Conservation (phyloP, 2,797 vertebrate species). For the Sardinella longiceps region DNA sequence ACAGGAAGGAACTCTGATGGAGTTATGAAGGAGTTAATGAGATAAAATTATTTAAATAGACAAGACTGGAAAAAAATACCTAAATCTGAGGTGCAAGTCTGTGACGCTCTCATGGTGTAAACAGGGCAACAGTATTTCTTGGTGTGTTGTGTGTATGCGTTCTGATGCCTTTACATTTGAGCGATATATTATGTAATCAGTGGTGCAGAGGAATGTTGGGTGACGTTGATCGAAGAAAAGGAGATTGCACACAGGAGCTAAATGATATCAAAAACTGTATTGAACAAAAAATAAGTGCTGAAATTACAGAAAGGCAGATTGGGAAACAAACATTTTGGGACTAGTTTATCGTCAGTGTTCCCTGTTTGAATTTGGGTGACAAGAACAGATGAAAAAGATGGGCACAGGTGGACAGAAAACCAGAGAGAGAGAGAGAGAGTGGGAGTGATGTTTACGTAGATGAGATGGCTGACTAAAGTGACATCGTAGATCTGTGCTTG, state of each 20-base stretch:
- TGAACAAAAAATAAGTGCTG: too few relatives aligned
- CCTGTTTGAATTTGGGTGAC: not conserved
- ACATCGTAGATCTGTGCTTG: conserved; percentile 26
- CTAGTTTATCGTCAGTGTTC: too few relatives aligned
- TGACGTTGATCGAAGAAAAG: too few relatives aligned
- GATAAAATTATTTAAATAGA: not conserved
- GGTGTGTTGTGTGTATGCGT: not conserved
- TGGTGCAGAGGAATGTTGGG: not conserved
- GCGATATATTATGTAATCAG: not conserved
- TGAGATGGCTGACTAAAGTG: conserved; percentile 26
- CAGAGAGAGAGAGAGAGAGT: conserved; percentile 15
- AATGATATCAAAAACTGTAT: too few relatives aligned
- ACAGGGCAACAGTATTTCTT: not conserved
- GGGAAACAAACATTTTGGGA: too few relatives aligned
- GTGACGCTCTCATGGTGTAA: not conserved
- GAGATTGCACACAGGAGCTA: too few relatives aligned
- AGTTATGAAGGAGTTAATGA: not conserved
- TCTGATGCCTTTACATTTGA: not conserved
- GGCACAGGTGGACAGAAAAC: not conserved
- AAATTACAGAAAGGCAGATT: too few relatives aligned
- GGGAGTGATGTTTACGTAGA: not conserved
- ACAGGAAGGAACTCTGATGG: not conserved
- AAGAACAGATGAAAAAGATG: not conserved
- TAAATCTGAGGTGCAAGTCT: not conserved
- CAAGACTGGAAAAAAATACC: not conserved